These are phyloP conservation scores for Cataglyphis hispanica DNA, from an alignment of 1,140 invertebrate genomes.

Conservation along the genomic window DNA sequence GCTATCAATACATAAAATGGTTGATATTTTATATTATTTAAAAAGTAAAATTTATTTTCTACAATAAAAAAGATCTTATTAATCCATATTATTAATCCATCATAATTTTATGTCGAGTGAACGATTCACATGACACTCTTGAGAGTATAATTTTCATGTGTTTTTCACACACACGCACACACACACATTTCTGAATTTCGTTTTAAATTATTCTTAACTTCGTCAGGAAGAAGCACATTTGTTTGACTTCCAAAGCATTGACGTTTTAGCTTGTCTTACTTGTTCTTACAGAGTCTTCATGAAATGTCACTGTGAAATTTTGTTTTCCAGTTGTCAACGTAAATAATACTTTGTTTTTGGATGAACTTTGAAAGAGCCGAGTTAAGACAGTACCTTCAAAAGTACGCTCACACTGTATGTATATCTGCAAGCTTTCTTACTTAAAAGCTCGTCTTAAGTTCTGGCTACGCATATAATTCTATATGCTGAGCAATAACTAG, in stretches of 20 bases:
- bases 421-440: conserved; percentile 20
- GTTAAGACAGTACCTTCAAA: conserved; percentile 31
- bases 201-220: conserved; percentile 12
- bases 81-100: not conserved
- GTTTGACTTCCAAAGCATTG: not conserved
- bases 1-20: not conserved
- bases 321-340: conserved; percentile 27
- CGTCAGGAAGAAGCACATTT: not conserved
- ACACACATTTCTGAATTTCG: not conserved
- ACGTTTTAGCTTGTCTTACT: conserved; percentile 23
- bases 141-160: not conserved
- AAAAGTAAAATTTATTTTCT: not conserved
- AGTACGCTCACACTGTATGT: conserved; percentile 6
- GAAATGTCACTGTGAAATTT: conserved; percentile 3
- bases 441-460: conserved; percentile 48
- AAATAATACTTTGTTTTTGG: conserved; percentile 40
- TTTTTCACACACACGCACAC: not conserved
- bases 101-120: not conserved
- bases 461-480: conserved; percentile 14
- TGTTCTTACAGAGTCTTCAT: conserved; percentile 15
- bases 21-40: not conserved
- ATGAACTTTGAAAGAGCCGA: conserved; percentile 25
- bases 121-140: not conserved
- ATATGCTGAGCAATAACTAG: not conserved
- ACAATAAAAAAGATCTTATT: not conserved